These are phyloP conservation scores for Odontocerum albicorne DNA, from an alignment of 2,888 invertebrate species.

Conservation along the genomic window DNA sequence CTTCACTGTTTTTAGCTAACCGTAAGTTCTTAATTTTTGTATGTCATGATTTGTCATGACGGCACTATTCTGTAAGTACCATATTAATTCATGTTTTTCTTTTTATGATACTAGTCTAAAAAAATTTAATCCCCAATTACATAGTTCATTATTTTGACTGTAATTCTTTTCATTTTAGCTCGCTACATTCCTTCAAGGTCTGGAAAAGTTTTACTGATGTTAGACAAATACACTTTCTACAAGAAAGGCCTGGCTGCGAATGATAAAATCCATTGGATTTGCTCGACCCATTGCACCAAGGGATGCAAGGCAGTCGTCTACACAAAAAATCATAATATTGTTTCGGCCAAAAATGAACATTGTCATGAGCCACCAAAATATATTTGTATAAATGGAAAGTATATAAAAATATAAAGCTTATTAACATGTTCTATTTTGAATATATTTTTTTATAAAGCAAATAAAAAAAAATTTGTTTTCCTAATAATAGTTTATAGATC, in stretches of 20 bases:
- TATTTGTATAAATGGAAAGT: background rate
- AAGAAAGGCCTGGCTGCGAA: constrained; percentile 39
- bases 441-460: too few relatives aligned
- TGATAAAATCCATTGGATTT: constrained; percentile 40
- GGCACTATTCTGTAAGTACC: too few relatives aligned
- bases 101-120: too few relatives aligned
- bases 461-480: too few relatives aligned
- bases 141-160: too few relatives aligned
- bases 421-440: too few relatives aligned
- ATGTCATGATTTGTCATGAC: too few relatives aligned
- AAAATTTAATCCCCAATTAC: too few relatives aligned
- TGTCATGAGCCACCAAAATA: constrained; percentile 36
- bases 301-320: constrained; percentile 43
- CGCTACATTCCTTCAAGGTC: constrained; percentile 37
- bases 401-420: background rate
- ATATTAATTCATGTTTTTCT: too few relatives aligned
- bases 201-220: constrained; percentile 40
- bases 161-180: constrained; percentile 7
- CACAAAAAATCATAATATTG: constrained; percentile 40
- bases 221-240: constrained; percentile 41
- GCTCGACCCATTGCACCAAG: constrained; percentile 37
- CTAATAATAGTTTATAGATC: too few relatives aligned
- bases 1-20: too few relatives aligned
- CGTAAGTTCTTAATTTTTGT: too few relatives aligned
- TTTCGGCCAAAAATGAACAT: constrained; percentile 35